Base-by-base conservation (phyloP, 1,140 invertebrate species). In the Brachionus rotundiformis region DNA sequence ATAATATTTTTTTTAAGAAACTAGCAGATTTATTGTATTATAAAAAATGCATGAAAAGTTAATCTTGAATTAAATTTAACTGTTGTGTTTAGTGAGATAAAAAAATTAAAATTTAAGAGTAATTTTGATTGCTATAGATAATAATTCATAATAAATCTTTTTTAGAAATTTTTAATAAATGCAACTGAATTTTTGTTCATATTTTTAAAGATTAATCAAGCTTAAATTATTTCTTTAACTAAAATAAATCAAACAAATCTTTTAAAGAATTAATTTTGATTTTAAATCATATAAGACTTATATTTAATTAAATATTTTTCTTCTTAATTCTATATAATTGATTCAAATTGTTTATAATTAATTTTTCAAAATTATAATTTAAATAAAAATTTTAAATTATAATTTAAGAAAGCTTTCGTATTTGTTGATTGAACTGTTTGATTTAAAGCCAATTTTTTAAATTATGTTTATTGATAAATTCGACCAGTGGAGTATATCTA, bases 1-100 rank as follows among this genome's bases (percentile, higher is more conserved):
- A 54, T 54, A 54, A 54, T 54, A n/a, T 54, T 54, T 54, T 54
- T 54, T 49, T 49, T 54, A 54, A 54, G 47, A 54, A 54, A 25
- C 19, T 8, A 54, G 19, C 47, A 54, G 47, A 23, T 6, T 54
- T 23, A 19, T 54, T n/a, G 47, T 16, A 54, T 54, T 54, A n/a
- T n/a, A 19, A 54, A 49, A 54, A 54, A 19, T 25, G 19, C 47
- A 54, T 54, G 19, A n/a, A 19, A 54, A 54, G 47, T 54, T 54
- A 54, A 54, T 54, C 47, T 54, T 54, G 8, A 54, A 39, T 39
- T 39, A 39, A 54, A 54, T 54, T 54, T 19, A 7, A 54, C 23
- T 54, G 47, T 23, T 54, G n/a, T 54, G 5, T 54, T 54, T 19
- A 19, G n/a, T 19, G 23, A 54, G 47, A 54, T 54, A 8, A 19